Percentiles rank a stretch among this genome's conserved stretches.
These are phyloP conservation scores for Lathamus discolor DNA, from an alignment of 2,113 vertebrate genomes.

Conservation along the genomic window DNA sequence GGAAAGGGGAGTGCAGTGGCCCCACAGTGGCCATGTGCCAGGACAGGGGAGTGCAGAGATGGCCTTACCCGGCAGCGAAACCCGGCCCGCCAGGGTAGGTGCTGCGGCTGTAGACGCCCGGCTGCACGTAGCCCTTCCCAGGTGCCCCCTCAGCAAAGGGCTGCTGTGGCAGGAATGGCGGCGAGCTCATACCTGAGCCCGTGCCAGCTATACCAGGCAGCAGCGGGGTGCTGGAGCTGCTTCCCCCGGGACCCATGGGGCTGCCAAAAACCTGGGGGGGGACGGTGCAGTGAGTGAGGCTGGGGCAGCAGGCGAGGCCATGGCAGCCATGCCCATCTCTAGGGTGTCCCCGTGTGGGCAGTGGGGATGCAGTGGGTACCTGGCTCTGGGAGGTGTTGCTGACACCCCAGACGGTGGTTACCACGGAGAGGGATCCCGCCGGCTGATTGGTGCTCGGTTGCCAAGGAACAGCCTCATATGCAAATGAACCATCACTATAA, in stretches of 20 bases:
- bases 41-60: rapidly evolving
- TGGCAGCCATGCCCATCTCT: neutral
- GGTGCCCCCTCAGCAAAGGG: slow-evolving; percentile 80
- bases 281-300: neutral
- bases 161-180: slow-evolving; percentile 89
- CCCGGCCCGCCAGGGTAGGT: slow-evolving; percentile 72
- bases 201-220: slow-evolving; percentile 82
- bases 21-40: rapidly evolving
- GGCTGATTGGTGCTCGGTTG: slow-evolving; percentile 90
- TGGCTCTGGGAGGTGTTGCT: slow-evolving; percentile 89
- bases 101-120: slow-evolving; percentile 84
- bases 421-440: slow-evolving; percentile 90
- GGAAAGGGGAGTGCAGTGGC: rapidly evolving
- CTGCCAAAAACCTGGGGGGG: slow-evolving; percentile 82
- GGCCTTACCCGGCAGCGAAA: slow-evolving; percentile 84
- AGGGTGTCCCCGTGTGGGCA: neutral
- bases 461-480: slow-evolving; percentile 83
- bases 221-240: slow-evolving; percentile 84
- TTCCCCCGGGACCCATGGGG: slow-evolving; percentile 91
- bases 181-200: slow-evolving; percentile 82
- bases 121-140: slow-evolving; percentile 85
- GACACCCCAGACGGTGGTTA: slow-evolving; percentile 94
- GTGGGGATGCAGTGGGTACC: slow-evolving; percentile 63
- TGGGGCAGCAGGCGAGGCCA: neutral
- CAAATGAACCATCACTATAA: slow-evolving; percentile 82